These are phyloP conservation scores for Glossosoma conforme DNA, from an alignment of 1,140 invertebrate species.

Conservation along the genomic window DNA sequence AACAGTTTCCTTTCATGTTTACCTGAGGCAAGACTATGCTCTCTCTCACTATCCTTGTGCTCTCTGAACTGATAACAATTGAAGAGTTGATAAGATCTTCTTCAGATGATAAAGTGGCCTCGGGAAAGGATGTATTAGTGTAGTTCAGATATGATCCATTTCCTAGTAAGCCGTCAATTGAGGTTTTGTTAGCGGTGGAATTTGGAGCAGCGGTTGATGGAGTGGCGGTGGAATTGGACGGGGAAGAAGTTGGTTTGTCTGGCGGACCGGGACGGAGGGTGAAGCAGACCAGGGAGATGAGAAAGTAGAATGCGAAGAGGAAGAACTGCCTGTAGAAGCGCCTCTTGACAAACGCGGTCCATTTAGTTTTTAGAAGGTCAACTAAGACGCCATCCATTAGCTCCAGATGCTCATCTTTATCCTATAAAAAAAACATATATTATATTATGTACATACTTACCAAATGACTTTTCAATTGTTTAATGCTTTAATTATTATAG, in stretches of 20 bases:
- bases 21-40: background rate
- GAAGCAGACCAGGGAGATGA: constrained; percentile 82
- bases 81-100: constrained; percentile 5
- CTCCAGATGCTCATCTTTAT: constrained; percentile 91
- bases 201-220: constrained; percentile 7
- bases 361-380: constrained; percentile 93
- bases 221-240: constrained; percentile 11
- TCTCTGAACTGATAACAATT: constrained; percentile 1
- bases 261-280: constrained; percentile 75
- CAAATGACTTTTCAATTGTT: too few relatives aligned
- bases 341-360: constrained; percentile 95
- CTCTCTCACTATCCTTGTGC: background rate
- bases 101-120: constrained; percentile 3
- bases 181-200: constrained; percentile 1
- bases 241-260: constrained; percentile 30
- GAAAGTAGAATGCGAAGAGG: constrained; percentile 83
- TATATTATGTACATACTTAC: background rate
- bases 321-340: constrained; percentile 92
- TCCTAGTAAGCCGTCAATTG: background rate
- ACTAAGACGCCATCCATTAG: constrained; percentile 93
- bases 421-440: constrained; percentile 60
- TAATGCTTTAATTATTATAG: too few relatives aligned
- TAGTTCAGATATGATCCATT: constrained; percentile 17
- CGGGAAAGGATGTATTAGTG: constrained; percentile 15
- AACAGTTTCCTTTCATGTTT: constrained; percentile 9